Percentiles rank a stretch among this genome's conserved stretches.
These are phyloP conservation scores for Polydrusus cervinus DNA, from an alignment of 2,888 invertebrate genomes.

Conservation along the genomic window DNA sequence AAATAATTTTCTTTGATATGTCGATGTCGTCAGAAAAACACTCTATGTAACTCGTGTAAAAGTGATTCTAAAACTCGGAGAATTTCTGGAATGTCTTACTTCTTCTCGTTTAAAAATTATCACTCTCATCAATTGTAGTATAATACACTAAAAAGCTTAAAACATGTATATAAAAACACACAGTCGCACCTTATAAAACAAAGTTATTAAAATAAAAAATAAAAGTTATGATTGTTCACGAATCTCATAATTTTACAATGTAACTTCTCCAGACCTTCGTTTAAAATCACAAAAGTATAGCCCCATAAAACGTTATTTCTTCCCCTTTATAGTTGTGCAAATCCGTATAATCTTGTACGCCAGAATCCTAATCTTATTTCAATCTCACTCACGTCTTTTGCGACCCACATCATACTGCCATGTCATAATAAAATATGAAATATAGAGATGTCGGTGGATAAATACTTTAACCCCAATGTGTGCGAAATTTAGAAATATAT, in stretches of 20 bases:
- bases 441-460: constrained; percentile 37
- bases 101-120: too few relatives aligned
- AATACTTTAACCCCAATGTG: constrained; percentile 32
- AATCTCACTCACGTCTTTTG: constrained; percentile 42
- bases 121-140: too few relatives aligned
- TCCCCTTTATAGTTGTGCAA: constrained; percentile 29
- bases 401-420: constrained; percentile 47
- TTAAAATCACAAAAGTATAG: constrained; percentile 22
- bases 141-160: too few relatives aligned
- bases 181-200: too few relatives aligned
- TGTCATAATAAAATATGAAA: constrained; percentile 48
- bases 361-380: constrained; percentile 50
- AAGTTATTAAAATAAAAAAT: neutral
- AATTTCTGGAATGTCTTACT: too few relatives aligned
- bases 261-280: neutral
- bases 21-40: too few relatives aligned
- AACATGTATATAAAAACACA: too few relatives aligned
- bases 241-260: neutral
- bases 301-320: constrained; percentile 24
- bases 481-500: constrained; percentile 8
- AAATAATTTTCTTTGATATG: too few relatives aligned
- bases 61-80: too few relatives aligned
- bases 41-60: too few relatives aligned
- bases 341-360: constrained; percentile 42
- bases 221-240: neutral